phyloP scores from a whole-genome alignment of 2,113 vertebrate genomes.

The Pavo muticus region DNA sequence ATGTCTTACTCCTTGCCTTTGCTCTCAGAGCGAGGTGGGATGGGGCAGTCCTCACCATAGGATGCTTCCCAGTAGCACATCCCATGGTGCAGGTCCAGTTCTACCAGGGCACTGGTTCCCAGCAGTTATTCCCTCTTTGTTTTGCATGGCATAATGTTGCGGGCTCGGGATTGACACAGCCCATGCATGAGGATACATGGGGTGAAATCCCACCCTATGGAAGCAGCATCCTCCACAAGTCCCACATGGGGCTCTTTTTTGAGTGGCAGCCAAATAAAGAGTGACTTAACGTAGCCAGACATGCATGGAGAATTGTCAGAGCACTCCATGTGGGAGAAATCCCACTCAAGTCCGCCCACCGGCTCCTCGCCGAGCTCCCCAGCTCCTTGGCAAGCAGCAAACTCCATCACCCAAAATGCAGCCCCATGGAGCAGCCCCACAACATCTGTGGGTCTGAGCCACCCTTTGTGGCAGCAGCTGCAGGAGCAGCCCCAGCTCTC shows the following conservation, averaged over 20 bases:
- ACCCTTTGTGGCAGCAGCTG: neutral
- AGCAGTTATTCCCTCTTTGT: neutral
- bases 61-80: neutral
- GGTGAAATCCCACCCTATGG: neutral
- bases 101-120: neutral
- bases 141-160: neutral
- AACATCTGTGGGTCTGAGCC: neutral
- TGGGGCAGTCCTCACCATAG: neutral
- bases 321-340: constrained; percentile 36
- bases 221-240: neutral
- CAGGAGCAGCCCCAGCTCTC: neutral
- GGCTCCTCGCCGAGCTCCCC: neutral
- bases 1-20: neutral
- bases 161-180: neutral
- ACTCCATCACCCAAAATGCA: neutral
- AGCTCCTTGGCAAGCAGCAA: neutral
- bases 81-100: neutral
- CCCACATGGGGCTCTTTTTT: neutral
- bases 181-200: neutral
- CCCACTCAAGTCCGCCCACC: constrained; percentile 24
- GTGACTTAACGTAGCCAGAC: constrained; percentile 7
- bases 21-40: accelerated
- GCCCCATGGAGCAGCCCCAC: neutral
- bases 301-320: neutral
- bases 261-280: constrained; percentile 8